A percentile compares a stretch with the other conserved stretches of the same genome.
Conservation (phyloP, 2,797 vertebrate genomes). For the Takifugu rubripes region DNA sequence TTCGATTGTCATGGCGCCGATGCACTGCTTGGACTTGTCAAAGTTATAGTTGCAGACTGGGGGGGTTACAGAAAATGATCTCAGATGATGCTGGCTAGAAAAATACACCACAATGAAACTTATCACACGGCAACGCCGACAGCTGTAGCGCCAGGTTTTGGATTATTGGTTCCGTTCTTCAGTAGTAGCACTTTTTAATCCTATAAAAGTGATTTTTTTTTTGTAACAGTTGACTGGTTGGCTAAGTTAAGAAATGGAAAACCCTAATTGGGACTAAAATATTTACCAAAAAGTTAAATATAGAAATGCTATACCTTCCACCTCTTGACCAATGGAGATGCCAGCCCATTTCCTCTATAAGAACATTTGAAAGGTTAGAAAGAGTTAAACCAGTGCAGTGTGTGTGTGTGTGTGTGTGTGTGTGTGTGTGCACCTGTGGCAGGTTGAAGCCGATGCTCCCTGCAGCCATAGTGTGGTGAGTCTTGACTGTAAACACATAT, state of each 20-base stretch:
- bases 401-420: conserved; percentile 1
- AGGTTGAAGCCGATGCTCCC: conserved; percentile 94
- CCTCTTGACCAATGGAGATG: conserved; percentile 94
- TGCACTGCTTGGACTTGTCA: conserved; percentile 93
- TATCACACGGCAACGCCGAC: background rate
- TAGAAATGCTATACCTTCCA: conserved; percentile 81
- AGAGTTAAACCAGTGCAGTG: background rate
- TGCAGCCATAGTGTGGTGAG: conserved; percentile 85
- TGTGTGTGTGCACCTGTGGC: conserved; percentile 81
- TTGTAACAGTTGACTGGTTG: background rate
- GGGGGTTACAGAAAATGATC: background rate
- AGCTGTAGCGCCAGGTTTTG: too few species aligned
- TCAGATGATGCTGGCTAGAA: background rate
- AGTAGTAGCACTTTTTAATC: too few species aligned
- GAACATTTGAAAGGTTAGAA: conserved; percentile 1
- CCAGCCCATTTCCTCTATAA: conserved; percentile 95
- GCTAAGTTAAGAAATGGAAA: background rate
- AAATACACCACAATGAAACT: background rate
- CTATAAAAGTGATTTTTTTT: too few species aligned
- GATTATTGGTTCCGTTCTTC: too few species aligned
- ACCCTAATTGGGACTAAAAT: background rate
- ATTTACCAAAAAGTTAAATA: background rate
- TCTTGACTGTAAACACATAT: conserved; percentile 89
- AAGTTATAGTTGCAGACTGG: conserved; percentile 88
- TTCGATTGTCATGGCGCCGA: conserved; percentile 94